A percentile compares a stretch with the other conserved stretches of the same genome.
These are phyloP conservation scores for Catalaphyllia jardinei DNA, from an alignment of 64 coral and sea anemone species.

Conservation along the genomic window DNA sequence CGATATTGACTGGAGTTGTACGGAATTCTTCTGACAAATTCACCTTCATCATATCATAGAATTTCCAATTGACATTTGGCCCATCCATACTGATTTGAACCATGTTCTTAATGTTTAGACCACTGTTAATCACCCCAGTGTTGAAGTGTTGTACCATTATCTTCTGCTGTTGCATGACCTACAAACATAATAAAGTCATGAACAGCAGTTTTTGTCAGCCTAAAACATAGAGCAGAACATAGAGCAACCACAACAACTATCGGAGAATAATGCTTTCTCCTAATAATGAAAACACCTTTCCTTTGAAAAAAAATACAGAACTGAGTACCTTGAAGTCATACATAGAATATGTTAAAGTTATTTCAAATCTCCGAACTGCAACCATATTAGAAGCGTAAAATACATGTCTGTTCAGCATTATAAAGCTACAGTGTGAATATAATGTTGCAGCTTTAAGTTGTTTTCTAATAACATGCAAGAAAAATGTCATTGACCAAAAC, in stretches of 20 bases:
- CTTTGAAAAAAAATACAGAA: not conserved
- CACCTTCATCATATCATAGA: constrained; percentile 38
- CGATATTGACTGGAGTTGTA: constrained; percentile 59
- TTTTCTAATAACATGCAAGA: no score
- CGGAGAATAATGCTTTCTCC: constrained; percentile 33
- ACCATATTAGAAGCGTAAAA: no score
- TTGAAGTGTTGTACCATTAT: constrained; percentile 23
- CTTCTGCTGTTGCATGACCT: constrained; percentile 6
- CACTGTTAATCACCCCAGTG: constrained; percentile 15
- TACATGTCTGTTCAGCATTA: no score
- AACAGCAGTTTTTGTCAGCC: not conserved
- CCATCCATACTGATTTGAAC: constrained; percentile 78
- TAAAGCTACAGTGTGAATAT: no score
- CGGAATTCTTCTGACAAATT: constrained; percentile 64
- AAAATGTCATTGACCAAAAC: no score
- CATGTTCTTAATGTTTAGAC: no score
- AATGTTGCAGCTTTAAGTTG: no score
- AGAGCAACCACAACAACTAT: constrained; percentile 23
- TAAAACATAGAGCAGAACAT: not conserved
- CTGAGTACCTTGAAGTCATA: no score
- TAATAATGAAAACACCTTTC: constrained; percentile 59
- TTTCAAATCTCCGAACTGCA: no score
- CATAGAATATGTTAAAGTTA: no score
- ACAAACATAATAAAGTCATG: constrained; percentile 5
- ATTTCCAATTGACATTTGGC: constrained; percentile 4